phyloP scores from a whole-genome alignment of 2,888 invertebrate genomes.

The Agrenia bidenticulata region DNA sequence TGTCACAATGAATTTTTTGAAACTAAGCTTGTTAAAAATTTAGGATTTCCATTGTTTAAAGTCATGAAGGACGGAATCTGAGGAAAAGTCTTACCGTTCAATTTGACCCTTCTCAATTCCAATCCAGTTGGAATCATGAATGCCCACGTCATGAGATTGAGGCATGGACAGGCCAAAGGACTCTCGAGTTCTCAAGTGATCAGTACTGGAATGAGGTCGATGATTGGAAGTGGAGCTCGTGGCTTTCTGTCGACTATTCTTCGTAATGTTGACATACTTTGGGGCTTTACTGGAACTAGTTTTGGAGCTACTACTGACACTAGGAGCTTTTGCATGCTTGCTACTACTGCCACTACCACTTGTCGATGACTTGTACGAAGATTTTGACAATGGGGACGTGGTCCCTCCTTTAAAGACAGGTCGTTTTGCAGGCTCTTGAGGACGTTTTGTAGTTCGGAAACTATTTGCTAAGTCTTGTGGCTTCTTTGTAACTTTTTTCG shows the following conservation, averaged over 20 bases:
- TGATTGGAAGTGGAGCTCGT: background rate
- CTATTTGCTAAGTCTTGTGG: too few relatives aligned
- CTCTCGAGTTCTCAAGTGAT: constrained; percentile 14
- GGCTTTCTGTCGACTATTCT: background rate
- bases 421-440: background rate
- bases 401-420: background rate
- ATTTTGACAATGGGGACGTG: too few relatives aligned
- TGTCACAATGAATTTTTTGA: too few relatives aligned
- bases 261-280: constrained; percentile 22
- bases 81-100: constrained; percentile 3
- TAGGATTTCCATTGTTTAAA: background rate
- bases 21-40: background rate
- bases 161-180: constrained; percentile 26
- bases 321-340: too few relatives aligned
- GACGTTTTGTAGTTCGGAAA: too few relatives aligned
- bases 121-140: constrained; percentile 31
- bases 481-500: too few relatives aligned
- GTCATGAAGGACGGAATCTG: background rate
- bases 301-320: background rate
- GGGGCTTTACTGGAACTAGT: constrained; percentile 19
- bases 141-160: constrained; percentile 22
- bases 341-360: too few relatives aligned
- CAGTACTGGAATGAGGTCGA: background rate
- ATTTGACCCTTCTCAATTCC: constrained; percentile 25
- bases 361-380: too few relatives aligned